Conservation (phyloP, 2,888 invertebrate genomes). For the Diaphora mendica region DNA sequence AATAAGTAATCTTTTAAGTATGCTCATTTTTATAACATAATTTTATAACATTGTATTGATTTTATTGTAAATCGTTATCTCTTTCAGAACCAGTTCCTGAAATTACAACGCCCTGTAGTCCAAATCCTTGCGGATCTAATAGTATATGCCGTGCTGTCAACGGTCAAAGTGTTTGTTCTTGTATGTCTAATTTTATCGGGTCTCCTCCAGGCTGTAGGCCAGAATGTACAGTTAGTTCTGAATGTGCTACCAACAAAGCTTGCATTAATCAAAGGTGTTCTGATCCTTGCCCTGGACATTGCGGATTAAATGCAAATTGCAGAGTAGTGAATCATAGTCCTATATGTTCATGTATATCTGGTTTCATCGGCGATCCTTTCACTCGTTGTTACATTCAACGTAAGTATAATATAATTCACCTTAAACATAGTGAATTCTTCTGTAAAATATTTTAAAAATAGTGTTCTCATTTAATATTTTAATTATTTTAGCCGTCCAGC, state of each 20-base stretch:
- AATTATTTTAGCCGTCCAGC: constrained; percentile 56
- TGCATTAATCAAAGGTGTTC: constrained; percentile 92
- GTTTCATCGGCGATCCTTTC: constrained; percentile 90
- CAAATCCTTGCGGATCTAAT: constrained; percentile 92
- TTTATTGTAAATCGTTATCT: not conserved
- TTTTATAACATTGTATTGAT: constrained; percentile 1
- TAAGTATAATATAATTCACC: constrained; percentile 61
- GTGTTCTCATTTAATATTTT: constrained; percentile 7
- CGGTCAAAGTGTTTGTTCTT: constrained; percentile 91
- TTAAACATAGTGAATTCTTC: not conserved
- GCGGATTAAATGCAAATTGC: constrained; percentile 90
- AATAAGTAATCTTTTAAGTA: constrained; percentile 23
- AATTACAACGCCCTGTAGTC: constrained; percentile 87
- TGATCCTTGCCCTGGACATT: constrained; percentile 91
- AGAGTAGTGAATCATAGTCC: constrained; percentile 92
- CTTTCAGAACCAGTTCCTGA: constrained; percentile 73
- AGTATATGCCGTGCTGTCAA: constrained; percentile 90
- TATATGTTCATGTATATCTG: constrained; percentile 89
- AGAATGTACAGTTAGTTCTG: constrained; percentile 92
- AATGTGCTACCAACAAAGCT: constrained; percentile 90
- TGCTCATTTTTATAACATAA: constrained; percentile 19
- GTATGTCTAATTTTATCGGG: constrained; percentile 90
- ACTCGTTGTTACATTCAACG: constrained; percentile 87
- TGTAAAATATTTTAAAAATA: not conserved
- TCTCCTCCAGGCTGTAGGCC: constrained; percentile 92